A percentile compares a stretch with the other conserved stretches of the same genome.
Evolutionary conservation across 2,888 invertebrate genomes (phyloP).

Genomic region (Spodoptera picta): DNA sequence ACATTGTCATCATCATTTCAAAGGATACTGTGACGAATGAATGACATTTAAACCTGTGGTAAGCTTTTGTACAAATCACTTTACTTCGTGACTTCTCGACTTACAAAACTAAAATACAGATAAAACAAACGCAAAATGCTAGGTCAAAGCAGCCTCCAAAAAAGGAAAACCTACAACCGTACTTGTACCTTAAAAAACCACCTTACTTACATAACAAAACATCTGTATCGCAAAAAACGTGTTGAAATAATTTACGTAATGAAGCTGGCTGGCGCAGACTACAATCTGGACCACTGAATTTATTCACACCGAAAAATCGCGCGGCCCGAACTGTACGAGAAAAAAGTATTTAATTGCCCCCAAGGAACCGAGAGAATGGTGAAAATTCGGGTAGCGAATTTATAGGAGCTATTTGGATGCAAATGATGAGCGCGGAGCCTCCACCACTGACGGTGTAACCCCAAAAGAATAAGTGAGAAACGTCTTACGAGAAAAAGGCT

Average conservation of each 20-base stretch:
- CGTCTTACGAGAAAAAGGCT: conserved; percentile 81
- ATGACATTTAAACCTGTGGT: no score
- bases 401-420: conserved; percentile 88
- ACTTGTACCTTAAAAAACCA: conserved; percentile 21
- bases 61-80: no score
- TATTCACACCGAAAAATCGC: conserved; percentile 81
- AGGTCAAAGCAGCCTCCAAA: no score
- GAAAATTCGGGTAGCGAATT: conserved; percentile 88
- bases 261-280: conserved; percentile 73
- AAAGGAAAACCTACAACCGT: neutral
- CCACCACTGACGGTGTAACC: conserved; percentile 79
- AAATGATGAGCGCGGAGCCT: conserved; percentile 85
- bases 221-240: conserved; percentile 54
- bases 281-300: conserved; percentile 81
- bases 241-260: conserved; percentile 78
- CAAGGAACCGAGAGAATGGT: conserved; percentile 84
- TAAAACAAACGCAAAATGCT: no score
- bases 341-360: conserved; percentile 88
- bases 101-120: no score
- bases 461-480: conserved; percentile 86
- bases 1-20: no score
- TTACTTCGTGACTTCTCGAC: no score
- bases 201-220: conserved; percentile 37
- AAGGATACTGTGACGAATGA: no score
- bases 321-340: conserved; percentile 70